Evolutionary conservation across 2,888 invertebrate genomes (phyloP).

Genomic region (Chaitophorus viminalis): DNA sequence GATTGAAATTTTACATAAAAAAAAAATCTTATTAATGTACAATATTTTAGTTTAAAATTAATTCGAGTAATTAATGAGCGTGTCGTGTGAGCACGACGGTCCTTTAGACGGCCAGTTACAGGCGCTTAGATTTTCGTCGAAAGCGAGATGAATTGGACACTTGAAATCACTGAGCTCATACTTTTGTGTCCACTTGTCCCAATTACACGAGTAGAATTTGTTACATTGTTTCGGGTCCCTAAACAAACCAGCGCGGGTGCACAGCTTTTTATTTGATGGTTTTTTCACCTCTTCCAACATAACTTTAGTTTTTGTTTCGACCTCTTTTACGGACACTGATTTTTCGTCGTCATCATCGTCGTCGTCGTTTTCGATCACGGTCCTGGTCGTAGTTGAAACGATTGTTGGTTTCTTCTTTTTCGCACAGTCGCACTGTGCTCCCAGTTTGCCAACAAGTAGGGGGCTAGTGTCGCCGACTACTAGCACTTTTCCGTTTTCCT

Average conservation of each 20-base stretch:
- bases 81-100: constrained; percentile 79
- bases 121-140: constrained; percentile 79
- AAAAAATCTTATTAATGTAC: background rate
- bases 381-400: constrained; percentile 45
- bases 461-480: constrained; percentile 28
- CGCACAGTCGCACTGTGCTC: constrained; percentile 78
- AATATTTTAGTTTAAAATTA: constrained; percentile 5
- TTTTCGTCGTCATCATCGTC: constrained; percentile 49
- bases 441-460: constrained; percentile 76
- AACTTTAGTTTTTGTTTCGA: constrained; percentile 39
- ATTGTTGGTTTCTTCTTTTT: constrained; percentile 45
- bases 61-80: constrained; percentile 67
- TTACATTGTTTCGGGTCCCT: constrained; percentile 81
- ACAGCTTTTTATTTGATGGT: constrained; percentile 64
- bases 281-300: constrained; percentile 37
- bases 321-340: constrained; percentile 6
- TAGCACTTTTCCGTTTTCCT: constrained; percentile 40
- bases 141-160: constrained; percentile 82
- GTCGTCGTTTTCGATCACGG: constrained; percentile 41
- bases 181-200: constrained; percentile 80
- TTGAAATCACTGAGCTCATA: constrained; percentile 81
- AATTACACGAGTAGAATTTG: constrained; percentile 84
- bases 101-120: constrained; percentile 87
- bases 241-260: constrained; percentile 71
- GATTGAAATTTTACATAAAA: background rate